These are phyloP conservation scores for Choristoneura fumiferana DNA, from an alignment of 1,140 invertebrate species.

Conservation along the genomic window DNA sequence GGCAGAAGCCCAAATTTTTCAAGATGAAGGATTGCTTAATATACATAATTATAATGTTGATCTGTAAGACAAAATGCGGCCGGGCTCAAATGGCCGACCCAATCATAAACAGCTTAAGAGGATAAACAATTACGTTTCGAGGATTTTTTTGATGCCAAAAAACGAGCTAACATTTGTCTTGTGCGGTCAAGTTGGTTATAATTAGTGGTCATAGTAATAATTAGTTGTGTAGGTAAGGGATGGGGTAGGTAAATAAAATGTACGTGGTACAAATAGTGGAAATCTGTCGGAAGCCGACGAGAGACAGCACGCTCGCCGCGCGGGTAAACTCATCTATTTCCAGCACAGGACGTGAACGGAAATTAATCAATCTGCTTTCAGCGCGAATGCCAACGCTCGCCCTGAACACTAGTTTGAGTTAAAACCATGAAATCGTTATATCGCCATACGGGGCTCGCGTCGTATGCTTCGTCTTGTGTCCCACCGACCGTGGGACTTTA, in stretches of 20 bases:
- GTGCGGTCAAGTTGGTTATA: background rate
- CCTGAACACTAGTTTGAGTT: constrained; percentile 18
- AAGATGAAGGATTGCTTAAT: constrained; percentile 14
- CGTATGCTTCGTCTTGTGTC: too few relatives aligned
- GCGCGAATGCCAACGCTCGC: constrained; percentile 23
- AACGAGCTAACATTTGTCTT: constrained; percentile 5
- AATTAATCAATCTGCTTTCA: constrained; percentile 41
- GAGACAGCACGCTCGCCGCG: constrained; percentile 2
- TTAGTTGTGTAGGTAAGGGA: background rate
- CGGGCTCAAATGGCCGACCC: constrained; percentile 19
- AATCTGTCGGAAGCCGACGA: background rate
- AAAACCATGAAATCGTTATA: constrained; percentile 9
- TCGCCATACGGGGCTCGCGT: background rate
- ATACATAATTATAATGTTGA: constrained; percentile 29
- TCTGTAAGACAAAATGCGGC: constrained; percentile 16
- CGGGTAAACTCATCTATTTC: constrained; percentile 27
- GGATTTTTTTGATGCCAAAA: constrained; percentile 13
- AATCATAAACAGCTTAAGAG: constrained; percentile 22
- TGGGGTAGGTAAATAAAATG: constrained; percentile 4
- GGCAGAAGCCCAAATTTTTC: background rate
- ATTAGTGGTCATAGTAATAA: background rate
- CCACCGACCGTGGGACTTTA: too few relatives aligned
- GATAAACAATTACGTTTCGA: constrained; percentile 17
- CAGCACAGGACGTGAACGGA: constrained; percentile 29
- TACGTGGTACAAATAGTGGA: background rate